These are phyloP conservation scores for Limnephilus rhombicus DNA, from an alignment of 2,888 invertebrate genomes.

Conservation along the genomic window DNA sequence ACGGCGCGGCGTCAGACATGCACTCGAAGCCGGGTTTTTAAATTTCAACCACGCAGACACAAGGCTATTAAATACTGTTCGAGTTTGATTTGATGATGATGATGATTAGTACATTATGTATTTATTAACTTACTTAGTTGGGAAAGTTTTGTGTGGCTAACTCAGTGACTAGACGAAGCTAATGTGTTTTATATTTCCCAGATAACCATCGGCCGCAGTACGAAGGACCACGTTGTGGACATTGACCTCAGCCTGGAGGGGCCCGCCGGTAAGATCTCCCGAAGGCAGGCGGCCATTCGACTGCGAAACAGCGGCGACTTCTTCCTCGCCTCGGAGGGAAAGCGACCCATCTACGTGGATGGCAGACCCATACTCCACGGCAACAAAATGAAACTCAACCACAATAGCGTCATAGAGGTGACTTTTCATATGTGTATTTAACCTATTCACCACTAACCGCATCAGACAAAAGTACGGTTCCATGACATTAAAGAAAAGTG, in stretches of 20 bases:
- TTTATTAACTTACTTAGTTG: no score
- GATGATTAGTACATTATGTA: no score
- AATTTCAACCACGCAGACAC: no score
- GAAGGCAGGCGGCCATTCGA: slow-evolving; percentile 94
- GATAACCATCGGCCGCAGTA: slow-evolving; percentile 95
- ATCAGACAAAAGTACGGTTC: no score
- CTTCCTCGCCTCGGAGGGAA: slow-evolving; percentile 96
- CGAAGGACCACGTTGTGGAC: slow-evolving; percentile 93
- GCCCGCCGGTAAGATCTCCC: slow-evolving; percentile 94
- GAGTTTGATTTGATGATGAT: no score
- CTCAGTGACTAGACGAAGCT: background rate
- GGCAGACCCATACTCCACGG: slow-evolving; percentile 93
- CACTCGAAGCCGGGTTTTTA: no score
- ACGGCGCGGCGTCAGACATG: no score
- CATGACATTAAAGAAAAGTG: no score
- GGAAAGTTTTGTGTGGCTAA: no score
- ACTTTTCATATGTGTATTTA: slow-evolving; percentile 53
- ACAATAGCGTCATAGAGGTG: slow-evolving; percentile 97
- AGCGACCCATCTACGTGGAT: slow-evolving; percentile 95
- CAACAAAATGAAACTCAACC: slow-evolving; percentile 92
- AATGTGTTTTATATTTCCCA: slow-evolving; percentile 68
- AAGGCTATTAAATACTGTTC: no score
- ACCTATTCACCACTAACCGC: no score
- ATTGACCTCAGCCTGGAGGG: slow-evolving; percentile 96
- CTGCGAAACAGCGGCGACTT: slow-evolving; percentile 96